These are phyloP conservation scores for Prietella phreatophila DNA, from an alignment of 2,113 vertebrate species.

Conservation along the genomic window DNA sequence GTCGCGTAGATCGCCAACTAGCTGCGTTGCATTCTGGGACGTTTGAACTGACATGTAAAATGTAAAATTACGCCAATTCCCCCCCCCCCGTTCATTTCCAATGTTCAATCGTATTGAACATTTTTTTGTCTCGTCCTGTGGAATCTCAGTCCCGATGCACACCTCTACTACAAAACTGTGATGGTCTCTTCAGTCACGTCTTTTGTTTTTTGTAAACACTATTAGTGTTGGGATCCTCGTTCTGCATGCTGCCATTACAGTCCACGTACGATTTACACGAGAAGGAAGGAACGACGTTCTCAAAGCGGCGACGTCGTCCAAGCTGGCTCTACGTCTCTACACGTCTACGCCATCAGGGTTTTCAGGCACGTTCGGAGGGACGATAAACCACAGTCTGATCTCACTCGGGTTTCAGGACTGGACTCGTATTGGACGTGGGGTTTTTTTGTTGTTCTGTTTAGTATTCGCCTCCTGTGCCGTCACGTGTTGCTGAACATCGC, in stretches of 20 bases:
- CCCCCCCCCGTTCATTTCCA: too few species aligned
- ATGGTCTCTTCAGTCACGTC: background rate
- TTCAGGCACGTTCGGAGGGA: background rate
- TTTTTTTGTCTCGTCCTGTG: background rate
- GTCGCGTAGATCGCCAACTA: background rate
- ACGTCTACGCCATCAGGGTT: background rate
- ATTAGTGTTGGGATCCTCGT: background rate
- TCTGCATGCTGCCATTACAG: too few species aligned
- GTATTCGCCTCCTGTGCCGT: background rate
- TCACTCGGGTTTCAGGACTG: background rate
- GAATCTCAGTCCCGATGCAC: background rate
- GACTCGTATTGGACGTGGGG: too few species aligned
- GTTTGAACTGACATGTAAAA: too few species aligned
- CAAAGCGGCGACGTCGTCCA: background rate
- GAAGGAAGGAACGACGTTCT: background rate
- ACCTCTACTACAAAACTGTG: background rate
- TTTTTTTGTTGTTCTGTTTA: constrained; percentile 12
- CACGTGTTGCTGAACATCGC: constrained; percentile 32
- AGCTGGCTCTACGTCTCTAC: background rate
- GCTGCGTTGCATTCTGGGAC: too few species aligned
- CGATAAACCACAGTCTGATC: background rate
- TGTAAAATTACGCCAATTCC: too few species aligned
- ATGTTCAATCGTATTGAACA: background rate
- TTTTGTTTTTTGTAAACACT: background rate
- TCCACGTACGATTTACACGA: too few species aligned